Conservation (phyloP, 2,888 invertebrate genomes). For the Xiphydria camelus region DNA sequence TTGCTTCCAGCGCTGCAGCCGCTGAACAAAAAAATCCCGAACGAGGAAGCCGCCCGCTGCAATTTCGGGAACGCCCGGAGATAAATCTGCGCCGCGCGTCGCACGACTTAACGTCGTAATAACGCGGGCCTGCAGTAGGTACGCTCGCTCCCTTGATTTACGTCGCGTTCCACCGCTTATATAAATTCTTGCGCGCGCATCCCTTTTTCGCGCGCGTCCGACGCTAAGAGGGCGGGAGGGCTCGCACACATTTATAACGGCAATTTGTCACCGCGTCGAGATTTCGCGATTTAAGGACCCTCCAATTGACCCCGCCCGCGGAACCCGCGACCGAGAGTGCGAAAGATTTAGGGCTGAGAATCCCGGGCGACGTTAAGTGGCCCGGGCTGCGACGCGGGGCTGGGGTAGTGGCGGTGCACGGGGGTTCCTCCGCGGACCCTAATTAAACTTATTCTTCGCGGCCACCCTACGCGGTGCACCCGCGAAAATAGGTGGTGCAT, state of each 20-base stretch:
- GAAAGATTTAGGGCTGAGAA: conserved; percentile 8
- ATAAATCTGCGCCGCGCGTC: neutral
- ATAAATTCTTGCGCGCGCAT: neutral
- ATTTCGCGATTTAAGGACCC: conserved; percentile 6
- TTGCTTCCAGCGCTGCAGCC: too few species aligned
- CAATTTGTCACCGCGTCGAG: conserved; percentile 9
- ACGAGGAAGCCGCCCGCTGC: too few species aligned
- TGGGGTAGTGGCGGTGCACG: too few species aligned
- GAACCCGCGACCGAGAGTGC: too few species aligned
- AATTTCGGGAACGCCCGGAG: too few species aligned
- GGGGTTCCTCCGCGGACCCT: too few species aligned
- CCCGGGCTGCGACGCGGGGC: too few species aligned
- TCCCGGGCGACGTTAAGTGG: conserved; percentile 6
- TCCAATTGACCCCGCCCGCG: conserved; percentile 4
- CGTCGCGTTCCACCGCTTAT: neutral
- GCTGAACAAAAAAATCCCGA: too few species aligned
- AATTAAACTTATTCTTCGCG: too few species aligned
- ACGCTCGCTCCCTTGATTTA: neutral
- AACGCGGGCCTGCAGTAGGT: neutral
- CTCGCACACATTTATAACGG: conserved; percentile 7
- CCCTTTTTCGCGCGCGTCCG: neutral
- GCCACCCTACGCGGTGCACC: conserved; percentile 12
- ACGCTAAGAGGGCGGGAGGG: conserved; percentile 1
- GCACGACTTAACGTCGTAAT: neutral
- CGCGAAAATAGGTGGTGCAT: too few species aligned